phyloP scores from a whole-genome alignment of 2,888 invertebrate species.

The Opisthograptis luteolata region DNA sequence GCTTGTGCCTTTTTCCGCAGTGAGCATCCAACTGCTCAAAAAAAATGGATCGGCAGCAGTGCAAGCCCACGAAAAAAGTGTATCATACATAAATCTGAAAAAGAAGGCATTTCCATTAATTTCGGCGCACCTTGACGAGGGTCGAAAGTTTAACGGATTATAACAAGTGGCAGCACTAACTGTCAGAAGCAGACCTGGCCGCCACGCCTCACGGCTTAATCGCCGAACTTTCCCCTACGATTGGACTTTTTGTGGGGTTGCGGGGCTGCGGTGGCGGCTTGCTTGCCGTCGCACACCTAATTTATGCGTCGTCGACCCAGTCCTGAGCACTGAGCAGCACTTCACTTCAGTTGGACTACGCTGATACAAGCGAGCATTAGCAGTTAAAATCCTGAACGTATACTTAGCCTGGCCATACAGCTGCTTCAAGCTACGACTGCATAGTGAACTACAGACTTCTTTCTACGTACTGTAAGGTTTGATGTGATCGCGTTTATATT shows the following conservation, averaged over 20 bases:
- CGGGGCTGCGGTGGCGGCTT: slow-evolving; percentile 61
- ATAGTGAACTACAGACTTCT: too few relatives aligned
- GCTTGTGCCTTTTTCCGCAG: background rate
- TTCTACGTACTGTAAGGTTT: too few relatives aligned
- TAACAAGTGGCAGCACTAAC: slow-evolving; percentile 83
- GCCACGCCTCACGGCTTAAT: slow-evolving; percentile 82
- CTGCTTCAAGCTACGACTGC: too few relatives aligned
- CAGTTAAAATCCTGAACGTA: too few relatives aligned
- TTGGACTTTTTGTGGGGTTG: slow-evolving; percentile 79
- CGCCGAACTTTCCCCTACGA: slow-evolving; percentile 81
- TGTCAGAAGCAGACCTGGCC: slow-evolving; percentile 81
- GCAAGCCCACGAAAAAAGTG: slow-evolving; percentile 41
- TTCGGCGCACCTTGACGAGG: slow-evolving; percentile 79
- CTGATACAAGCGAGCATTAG: slow-evolving; percentile 10
- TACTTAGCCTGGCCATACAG: too few relatives aligned
- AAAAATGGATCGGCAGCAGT: slow-evolving; percentile 52
- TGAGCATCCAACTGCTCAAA: slow-evolving; percentile 16
- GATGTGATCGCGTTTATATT: too few relatives aligned
- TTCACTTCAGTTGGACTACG: slow-evolving; percentile 28
- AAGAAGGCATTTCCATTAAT: slow-evolving; percentile 77
- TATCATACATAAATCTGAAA: slow-evolving; percentile 68
- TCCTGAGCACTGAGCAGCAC: slow-evolving; percentile 58
- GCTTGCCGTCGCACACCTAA: slow-evolving; percentile 61
- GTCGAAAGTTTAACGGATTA: slow-evolving; percentile 82
- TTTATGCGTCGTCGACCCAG: slow-evolving; percentile 75